phyloP scores from a whole-genome alignment of 1,140 invertebrate genomes.

The Pseudomyrmex gracilis region DNA sequence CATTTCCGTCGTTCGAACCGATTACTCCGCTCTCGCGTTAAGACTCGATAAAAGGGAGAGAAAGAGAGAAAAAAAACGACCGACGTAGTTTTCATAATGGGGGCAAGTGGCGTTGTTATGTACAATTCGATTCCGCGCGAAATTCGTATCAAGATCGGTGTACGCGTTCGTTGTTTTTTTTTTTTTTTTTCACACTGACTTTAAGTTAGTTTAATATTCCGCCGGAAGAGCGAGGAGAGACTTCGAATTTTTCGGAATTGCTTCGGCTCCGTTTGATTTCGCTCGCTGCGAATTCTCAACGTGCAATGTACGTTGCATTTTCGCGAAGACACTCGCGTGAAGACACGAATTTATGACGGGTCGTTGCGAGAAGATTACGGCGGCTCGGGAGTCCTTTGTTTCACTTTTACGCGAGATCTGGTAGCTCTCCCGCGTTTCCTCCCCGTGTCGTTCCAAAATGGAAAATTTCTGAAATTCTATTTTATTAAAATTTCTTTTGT shows the following conservation, averaged over 20 bases:
- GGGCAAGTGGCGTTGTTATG: conserved; percentile 30
- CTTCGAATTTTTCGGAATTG: conserved; percentile 41
- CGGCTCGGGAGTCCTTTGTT: not conserved
- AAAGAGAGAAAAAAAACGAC: not conserved
- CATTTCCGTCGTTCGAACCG: conserved; percentile 59
- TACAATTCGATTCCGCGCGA: conserved; percentile 48
- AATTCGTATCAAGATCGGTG: conserved; percentile 35
- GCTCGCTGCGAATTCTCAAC: not conserved
- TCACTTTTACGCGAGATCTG: conserved; percentile 1
- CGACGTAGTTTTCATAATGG: conserved; percentile 2
- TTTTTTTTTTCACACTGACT: conserved; percentile 13
- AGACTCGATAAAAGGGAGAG: not conserved
- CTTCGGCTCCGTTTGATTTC: conserved; percentile 1
- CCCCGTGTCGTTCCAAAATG: not conserved
- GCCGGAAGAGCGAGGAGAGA: not conserved
- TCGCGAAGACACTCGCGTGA: conserved; percentile 6
- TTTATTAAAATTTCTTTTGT: conserved; percentile 9
- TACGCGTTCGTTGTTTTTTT: not conserved
- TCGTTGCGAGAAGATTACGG: conserved; percentile 25
- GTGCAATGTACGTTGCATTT: not conserved
- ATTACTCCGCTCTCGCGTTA: conserved; percentile 34
- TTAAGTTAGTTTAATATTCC: conserved; percentile 55
- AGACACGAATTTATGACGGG: conserved; percentile 39
- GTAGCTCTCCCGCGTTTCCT: not conserved
- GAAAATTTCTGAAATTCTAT: conserved; percentile 4